phyloP scores from a whole-genome alignment of 2,888 invertebrate genomes.

The Folsomia manolachei region DNA sequence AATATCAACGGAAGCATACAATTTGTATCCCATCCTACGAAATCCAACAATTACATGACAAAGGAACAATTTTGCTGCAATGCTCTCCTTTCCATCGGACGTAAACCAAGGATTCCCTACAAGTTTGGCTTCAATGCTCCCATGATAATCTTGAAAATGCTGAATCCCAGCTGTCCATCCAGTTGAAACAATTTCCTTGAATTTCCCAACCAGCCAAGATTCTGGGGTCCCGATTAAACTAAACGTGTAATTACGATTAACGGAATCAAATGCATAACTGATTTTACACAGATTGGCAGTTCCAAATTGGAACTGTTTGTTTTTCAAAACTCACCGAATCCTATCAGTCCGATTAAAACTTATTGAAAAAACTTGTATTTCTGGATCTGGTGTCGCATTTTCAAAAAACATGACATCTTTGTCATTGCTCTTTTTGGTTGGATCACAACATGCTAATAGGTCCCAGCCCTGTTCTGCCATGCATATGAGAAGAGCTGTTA shows the following conservation, averaged over 20 bases:
- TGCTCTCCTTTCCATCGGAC: not conserved
- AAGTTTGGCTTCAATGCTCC: constrained; percentile 12
- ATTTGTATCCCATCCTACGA: constrained; percentile 11
- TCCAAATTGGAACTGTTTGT: too few species aligned
- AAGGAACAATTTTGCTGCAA: not conserved
- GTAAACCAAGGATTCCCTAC: constrained; percentile 14
- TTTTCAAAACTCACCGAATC: too few species aligned
- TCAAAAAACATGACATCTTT: constrained; percentile 42
- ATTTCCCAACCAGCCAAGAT: not conserved
- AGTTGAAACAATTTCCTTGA: not conserved
- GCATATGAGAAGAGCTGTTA: constrained; percentile 21
- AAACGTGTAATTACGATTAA: not conserved
- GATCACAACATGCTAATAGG: constrained; percentile 31
- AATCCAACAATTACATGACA: constrained; percentile 18
- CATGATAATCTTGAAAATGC: not conserved
- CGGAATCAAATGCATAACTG: not conserved
- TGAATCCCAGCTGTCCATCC: not conserved
- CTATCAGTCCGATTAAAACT: constrained; percentile 22
- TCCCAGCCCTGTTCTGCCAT: constrained; percentile 41
- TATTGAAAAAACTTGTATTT: constrained; percentile 25
- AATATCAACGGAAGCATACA: not conserved
- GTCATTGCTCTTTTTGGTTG: constrained; percentile 32
- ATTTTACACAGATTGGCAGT: constrained; percentile 9
- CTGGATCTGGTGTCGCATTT: constrained; percentile 25
- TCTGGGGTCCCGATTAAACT: not conserved